phyloP scores from a whole-genome alignment of 2,888 invertebrate genomes.

The Thymelicus sylvestris region DNA sequence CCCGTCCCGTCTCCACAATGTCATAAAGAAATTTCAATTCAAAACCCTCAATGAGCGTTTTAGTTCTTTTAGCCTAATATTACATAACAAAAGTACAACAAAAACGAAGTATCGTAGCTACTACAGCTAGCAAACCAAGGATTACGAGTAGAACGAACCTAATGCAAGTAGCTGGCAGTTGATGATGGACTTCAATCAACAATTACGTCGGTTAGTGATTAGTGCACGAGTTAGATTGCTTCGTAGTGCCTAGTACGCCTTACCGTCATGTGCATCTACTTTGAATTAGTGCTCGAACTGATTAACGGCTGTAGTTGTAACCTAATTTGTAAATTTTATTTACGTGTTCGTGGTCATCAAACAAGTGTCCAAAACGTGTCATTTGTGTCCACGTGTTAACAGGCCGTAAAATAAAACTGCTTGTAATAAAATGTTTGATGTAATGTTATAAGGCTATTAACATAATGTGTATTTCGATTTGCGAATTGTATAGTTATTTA shows the following conservation, averaged over 20 bases:
- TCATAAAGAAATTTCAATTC: too few relatives aligned
- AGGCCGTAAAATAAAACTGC: too few relatives aligned
- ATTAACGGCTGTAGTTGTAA: slow-evolving; percentile 13
- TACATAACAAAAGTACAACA: too few relatives aligned
- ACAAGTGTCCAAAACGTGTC: too few relatives aligned
- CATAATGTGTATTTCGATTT: too few relatives aligned
- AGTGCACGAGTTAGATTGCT: slow-evolving; percentile 44
- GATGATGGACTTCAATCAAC: slow-evolving; percentile 40
- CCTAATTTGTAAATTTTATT: slow-evolving; percentile 1
- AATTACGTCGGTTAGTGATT: slow-evolving; percentile 42
- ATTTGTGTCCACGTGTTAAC: too few relatives aligned
- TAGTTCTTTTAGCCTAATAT: too few relatives aligned
- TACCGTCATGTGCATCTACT: slow-evolving; percentile 1
- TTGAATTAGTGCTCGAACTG: slow-evolving; percentile 6
- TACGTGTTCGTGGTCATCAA: neutral
- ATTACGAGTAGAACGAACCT: slow-evolving; percentile 13
- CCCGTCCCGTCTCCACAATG: too few relatives aligned
- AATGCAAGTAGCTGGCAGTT: slow-evolving; percentile 28
- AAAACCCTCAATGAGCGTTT: too few relatives aligned
- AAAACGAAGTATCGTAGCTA: slow-evolving; percentile 17
- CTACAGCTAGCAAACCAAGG: neutral
- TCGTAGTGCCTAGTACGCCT: slow-evolving; percentile 39
- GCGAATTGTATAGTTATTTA: too few relatives aligned
- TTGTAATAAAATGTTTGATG: too few relatives aligned
- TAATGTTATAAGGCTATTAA: too few relatives aligned